Evolutionary conservation across 2,888 invertebrate species (phyloP).

Genomic region (Drosophila falleni): DNA sequence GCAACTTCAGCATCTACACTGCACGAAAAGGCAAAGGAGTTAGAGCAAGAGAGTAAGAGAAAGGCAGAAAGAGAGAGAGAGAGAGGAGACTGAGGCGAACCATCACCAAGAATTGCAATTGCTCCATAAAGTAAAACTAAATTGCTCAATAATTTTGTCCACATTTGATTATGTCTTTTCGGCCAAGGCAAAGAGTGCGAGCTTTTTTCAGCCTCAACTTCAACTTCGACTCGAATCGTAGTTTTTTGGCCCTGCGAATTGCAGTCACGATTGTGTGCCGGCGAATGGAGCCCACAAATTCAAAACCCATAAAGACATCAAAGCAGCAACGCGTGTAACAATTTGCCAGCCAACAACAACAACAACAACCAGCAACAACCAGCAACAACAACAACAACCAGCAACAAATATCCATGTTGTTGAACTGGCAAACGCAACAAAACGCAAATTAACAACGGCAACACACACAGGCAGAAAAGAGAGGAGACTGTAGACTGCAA

Average conservation of each 20-base stretch:
- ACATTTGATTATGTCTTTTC: constrained; percentile 81
- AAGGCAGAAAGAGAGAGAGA: background rate
- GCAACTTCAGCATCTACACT: constrained; percentile 25
- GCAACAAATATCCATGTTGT: constrained; percentile 49
- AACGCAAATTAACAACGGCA: constrained; percentile 79
- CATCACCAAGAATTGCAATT: constrained; percentile 67
- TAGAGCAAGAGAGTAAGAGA: background rate
- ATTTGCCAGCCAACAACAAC: constrained; percentile 74
- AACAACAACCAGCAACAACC: constrained; percentile 39
- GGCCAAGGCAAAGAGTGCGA: constrained; percentile 37
- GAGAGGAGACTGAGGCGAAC: constrained; percentile 12
- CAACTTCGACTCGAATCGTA: background rate
- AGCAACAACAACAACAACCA: constrained; percentile 37
- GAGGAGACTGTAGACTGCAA: background rate
- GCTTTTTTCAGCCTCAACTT: background rate
- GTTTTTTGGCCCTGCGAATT: constrained; percentile 61
- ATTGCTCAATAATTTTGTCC: constrained; percentile 84
- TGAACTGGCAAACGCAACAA: constrained; percentile 72
- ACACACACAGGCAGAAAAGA: constrained; percentile 31
- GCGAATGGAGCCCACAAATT: constrained; percentile 71
- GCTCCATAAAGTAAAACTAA: constrained; percentile 83
- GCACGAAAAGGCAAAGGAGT: constrained; percentile 4
- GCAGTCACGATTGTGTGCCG: constrained; percentile 71
- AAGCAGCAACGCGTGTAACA: constrained; percentile 81
- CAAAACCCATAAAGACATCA: constrained; percentile 80